phyloP scores from a whole-genome alignment of 1,140 invertebrate species.

The Conus ventricosus region DNA sequence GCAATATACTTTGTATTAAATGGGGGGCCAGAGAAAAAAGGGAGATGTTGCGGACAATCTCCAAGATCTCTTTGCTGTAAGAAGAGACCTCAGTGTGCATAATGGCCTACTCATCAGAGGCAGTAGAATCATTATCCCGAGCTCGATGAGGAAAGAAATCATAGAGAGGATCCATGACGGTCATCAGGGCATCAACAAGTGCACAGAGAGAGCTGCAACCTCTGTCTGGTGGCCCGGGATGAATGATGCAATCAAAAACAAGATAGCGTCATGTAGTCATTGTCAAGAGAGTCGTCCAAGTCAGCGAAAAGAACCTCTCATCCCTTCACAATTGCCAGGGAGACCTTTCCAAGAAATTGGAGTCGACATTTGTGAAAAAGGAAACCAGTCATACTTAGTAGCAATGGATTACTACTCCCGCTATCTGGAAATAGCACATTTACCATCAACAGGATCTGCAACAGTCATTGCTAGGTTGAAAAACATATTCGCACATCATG shows the following conservation, averaged over 20 bases:
- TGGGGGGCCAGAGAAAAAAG: conserved; percentile 31
- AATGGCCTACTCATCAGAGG: not conserved
- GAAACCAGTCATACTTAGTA: no score
- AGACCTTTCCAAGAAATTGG: no score
- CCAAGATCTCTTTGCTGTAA: not conserved
- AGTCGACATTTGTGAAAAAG: no score
- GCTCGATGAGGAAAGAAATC: not conserved
- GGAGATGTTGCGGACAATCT: not conserved
- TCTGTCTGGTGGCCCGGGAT: not conserved
- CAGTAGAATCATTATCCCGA: not conserved
- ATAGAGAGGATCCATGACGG: not conserved
- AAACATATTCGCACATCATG: no score
- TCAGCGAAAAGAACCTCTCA: no score
- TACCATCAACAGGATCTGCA: no score
- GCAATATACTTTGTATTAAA: not conserved
- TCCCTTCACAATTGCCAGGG: no score
- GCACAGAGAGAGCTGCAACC: not conserved
- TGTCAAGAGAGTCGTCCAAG: no score
- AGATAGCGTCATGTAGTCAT: no score
- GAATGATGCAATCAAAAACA: no score
- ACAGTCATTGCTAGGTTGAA: no score
- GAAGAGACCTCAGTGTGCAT: not conserved
- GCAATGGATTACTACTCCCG: no score
- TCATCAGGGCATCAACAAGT: not conserved
- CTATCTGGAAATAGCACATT: not conserved